phyloP scores from a whole-genome alignment of 2,113 vertebrate species.

The Phyllostomus hastatus region DNA sequence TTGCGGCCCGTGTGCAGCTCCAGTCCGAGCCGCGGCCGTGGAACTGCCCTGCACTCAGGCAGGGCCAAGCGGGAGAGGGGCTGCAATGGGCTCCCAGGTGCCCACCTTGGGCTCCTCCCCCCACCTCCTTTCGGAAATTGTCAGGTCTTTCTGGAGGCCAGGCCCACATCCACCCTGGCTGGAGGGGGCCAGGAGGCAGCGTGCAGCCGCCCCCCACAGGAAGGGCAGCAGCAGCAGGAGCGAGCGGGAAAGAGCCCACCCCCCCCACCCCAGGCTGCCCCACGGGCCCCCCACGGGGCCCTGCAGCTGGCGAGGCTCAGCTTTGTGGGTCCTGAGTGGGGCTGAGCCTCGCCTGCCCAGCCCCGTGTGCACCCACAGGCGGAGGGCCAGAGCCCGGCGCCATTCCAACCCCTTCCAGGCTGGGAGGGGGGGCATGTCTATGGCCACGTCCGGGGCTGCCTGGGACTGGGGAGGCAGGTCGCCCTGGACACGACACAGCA shows the following conservation, averaged over 20 bases:
- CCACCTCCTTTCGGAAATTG: background rate
- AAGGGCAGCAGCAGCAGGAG: background rate
- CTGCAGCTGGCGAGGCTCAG: background rate
- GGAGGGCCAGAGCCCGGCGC: too few species aligned
- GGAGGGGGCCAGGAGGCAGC: background rate
- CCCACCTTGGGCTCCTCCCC: too few species aligned
- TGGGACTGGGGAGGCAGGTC: background rate
- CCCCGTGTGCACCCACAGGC: background rate
- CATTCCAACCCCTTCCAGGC: background rate
- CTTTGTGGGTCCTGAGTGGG: background rate
- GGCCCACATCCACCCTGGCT: background rate
- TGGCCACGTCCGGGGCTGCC: background rate
- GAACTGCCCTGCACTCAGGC: background rate
- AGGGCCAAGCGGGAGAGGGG: background rate
- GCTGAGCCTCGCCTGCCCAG: background rate
- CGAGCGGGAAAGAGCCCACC: accelerated
- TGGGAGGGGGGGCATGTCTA: accelerated
- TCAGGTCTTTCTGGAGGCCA: background rate
- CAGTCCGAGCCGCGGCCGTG: accelerated
- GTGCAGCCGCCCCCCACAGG: background rate
- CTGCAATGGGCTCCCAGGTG: background rate
- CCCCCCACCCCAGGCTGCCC: background rate
- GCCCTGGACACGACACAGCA: background rate
- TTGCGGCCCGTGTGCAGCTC: background rate
- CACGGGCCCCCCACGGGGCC: background rate